Evolutionary conservation across 1,140 invertebrate species (phyloP), one percentile per base, ranked within the genome.

Genomic region (Amphibalanus amphitrite): DNA sequence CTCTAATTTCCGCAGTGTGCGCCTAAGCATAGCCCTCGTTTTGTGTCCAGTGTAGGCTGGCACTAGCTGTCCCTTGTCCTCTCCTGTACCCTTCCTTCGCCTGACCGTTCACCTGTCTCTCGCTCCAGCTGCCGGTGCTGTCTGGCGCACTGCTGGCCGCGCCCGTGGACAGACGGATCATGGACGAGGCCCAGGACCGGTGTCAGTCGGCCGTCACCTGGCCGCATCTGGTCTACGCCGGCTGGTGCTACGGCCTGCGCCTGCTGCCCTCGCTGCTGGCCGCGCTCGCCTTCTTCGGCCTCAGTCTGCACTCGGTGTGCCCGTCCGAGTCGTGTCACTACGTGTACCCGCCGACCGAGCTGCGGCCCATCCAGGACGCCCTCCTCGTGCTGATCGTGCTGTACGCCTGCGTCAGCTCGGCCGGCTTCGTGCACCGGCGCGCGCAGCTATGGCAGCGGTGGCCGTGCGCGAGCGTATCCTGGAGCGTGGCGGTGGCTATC

Each of bases 371-470:
- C 26, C 89, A 91, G 77, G 85, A 90, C 76, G 85, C 88, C 71
- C 83, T 86, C 47, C 81, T 91, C n/a, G 84, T 89, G 30, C 83
- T 93, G 69, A 81, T 92, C 73, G 86, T 92, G 69, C 78, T 93
- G 78, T 92, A 93, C 85, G 90, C 94, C 82, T 87, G 93, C 76
- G 84, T 87, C 15, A 90, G 95, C 79, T 97, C 94, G 0, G 78
- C 90, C 70, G 88, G 89, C 74, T 96, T 95, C 82, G 90, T 98
- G 29, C 90, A 95, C 82, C 87, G 92, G 77, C 88, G 92, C 76
- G 87, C 91, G 77, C 88, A 89, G 59, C 83, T 94, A 70, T 95
- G 92, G 89, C 86, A 87, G 76, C 88, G 86, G 78, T 86, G 85
- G 79, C 92, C 94, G 30, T 87, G 89, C 77, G 86, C 84, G 26